A percentile compares a stretch with the other conserved stretches of the same genome.
Conservation (phyloP, 2,113 vertebrate species). For the Hyperopisus bebe region DNA sequence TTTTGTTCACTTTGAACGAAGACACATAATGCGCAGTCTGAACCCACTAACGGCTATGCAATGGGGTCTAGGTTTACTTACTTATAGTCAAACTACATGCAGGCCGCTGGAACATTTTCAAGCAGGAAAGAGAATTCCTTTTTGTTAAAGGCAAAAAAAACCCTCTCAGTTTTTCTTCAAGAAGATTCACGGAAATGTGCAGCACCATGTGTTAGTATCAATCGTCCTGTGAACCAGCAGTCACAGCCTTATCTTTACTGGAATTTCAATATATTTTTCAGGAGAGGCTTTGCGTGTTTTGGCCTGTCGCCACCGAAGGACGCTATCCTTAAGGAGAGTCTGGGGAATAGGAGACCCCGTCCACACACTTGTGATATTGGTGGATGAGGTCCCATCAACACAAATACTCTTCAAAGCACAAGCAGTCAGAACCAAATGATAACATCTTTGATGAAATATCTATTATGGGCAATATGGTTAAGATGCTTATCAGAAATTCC, state of each 20-base stretch:
- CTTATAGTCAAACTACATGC: background rate
- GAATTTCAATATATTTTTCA: constrained; percentile 13
- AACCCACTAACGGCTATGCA: background rate
- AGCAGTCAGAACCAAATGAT: background rate
- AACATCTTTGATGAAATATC: constrained; percentile 14
- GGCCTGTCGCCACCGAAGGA: background rate
- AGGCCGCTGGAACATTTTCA: background rate
- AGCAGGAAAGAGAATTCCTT: background rate
- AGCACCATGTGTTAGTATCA: background rate
- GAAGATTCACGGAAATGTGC: background rate
- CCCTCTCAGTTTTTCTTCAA: background rate
- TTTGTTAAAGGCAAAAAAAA: background rate
- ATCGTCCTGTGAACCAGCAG: background rate
- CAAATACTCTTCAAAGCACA: background rate
- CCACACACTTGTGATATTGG: background rate
- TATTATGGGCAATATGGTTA: background rate
- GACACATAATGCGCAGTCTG: background rate
- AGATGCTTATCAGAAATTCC: constrained; percentile 8
- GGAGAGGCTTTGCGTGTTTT: background rate
- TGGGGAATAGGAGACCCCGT: background rate
- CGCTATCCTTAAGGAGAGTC: background rate
- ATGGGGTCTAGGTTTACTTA: background rate
- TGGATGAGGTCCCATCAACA: background rate
- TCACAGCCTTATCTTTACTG: background rate
- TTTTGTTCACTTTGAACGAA: background rate